Evolutionary conservation across 1,140 invertebrate genomes (phyloP).

Genomic region (Brachionus rotundiformis): DNA sequence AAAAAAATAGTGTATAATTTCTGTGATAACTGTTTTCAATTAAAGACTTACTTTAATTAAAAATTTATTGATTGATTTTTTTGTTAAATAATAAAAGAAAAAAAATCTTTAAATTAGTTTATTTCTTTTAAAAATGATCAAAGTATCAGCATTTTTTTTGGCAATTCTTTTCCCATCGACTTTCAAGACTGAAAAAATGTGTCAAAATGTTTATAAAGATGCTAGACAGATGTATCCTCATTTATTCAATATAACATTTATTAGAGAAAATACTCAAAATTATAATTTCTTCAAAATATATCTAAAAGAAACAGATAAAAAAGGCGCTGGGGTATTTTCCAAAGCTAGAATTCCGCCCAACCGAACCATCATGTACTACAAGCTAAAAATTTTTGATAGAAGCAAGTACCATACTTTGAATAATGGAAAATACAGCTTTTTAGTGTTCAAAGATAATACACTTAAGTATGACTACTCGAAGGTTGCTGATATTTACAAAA

Average conservation of each 20-base stretch:
- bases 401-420: background rate
- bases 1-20: too few species aligned
- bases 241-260: slow-evolving; percentile 1
- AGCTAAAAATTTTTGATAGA: background rate
- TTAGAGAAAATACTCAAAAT: background rate
- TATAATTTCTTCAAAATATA: background rate
- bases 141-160: too few species aligned
- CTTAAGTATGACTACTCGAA: background rate
- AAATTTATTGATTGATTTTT: too few species aligned
- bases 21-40: too few species aligned
- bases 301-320: background rate
- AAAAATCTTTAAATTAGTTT: too few species aligned
- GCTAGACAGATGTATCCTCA: background rate
- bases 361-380: slow-evolving; percentile 7
- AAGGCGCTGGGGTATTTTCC: background rate
- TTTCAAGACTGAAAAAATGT: too few species aligned
- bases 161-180: too few species aligned
- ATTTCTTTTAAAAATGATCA: too few species aligned
- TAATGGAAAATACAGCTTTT: background rate
- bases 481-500: background rate
- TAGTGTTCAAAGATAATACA: background rate
- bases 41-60: too few species aligned
- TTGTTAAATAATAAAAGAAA: too few species aligned
- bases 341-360: background rate
- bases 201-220: background rate